A percentile compares a stretch with the other conserved stretches of the same genome.
These are phyloP conservation scores for Drosophila bipectinata DNA, from an alignment of 1,140 invertebrate genomes.

Conservation along the genomic window DNA sequence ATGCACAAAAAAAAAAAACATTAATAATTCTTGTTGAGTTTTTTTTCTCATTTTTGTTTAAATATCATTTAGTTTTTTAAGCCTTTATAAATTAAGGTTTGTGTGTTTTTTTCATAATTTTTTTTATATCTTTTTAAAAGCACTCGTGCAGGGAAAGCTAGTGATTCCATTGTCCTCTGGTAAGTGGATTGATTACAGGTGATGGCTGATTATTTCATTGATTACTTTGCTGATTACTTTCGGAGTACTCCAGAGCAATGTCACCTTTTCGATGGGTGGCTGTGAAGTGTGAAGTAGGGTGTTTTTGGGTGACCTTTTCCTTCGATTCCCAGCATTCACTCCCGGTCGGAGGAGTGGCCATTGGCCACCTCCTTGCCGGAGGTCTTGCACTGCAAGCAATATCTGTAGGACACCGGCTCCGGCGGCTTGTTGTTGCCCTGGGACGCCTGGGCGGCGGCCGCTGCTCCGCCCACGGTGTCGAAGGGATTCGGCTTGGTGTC, in stretches of 20 bases:
- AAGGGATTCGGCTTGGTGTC: constrained; percentile 64
- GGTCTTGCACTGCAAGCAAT: constrained; percentile 67
- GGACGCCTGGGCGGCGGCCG: constrained; percentile 14
- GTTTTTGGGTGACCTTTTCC: too few relatives aligned
- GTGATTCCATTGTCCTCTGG: constrained; percentile 18
- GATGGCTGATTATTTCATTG: constrained; percentile 12
- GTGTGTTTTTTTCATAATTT: neutral
- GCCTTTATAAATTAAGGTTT: neutral
- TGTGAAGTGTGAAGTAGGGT: too few relatives aligned
- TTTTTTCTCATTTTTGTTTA: neutral
- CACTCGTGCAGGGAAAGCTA: constrained; percentile 18
- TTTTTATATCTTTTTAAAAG: constrained; percentile 15
- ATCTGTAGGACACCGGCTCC: constrained; percentile 69
- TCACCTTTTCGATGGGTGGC: neutral
- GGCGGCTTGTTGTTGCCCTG: constrained; percentile 50
- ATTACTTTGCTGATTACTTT: constrained; percentile 1
- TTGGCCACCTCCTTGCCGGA: constrained; percentile 35
- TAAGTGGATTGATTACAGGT: constrained; percentile 34
- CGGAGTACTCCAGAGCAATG: constrained; percentile 1
- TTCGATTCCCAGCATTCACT: neutral
- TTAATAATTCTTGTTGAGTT: neutral
- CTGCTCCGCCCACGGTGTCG: constrained; percentile 45
- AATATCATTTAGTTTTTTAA: neutral
- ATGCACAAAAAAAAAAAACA: neutral
- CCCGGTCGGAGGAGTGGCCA: constrained; percentile 32